Conservation (phyloP, 2,797 vertebrate genomes). For the Paedocypris micromegethes region DNA sequence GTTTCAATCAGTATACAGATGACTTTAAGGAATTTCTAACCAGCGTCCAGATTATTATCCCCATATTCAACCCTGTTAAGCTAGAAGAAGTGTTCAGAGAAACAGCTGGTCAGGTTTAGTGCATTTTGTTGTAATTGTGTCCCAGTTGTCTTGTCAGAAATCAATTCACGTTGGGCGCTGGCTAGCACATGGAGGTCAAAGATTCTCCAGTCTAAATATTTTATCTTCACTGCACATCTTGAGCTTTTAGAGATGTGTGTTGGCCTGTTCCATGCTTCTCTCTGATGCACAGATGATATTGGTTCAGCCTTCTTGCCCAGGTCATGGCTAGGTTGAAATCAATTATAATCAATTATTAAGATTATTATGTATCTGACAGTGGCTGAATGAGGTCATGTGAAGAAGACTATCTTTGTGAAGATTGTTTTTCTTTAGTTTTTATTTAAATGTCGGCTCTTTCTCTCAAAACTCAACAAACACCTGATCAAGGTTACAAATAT, state of each 20-base stretch:
- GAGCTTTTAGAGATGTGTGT: slow-evolving; percentile 86
- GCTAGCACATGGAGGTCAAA: slow-evolving; percentile 83
- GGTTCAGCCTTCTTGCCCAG: slow-evolving; percentile 76
- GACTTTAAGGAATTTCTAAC: no score
- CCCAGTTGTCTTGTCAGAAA: slow-evolving; percentile 93
- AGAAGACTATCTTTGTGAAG: slow-evolving; percentile 35
- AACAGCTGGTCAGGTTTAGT: slow-evolving; percentile 80
- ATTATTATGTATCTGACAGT: slow-evolving; percentile 63
- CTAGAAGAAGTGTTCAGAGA: slow-evolving; percentile 76
- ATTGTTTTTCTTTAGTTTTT: slow-evolving; percentile 47
- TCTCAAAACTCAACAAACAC: no score
- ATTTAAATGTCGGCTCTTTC: neutral
- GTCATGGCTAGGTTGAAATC: slow-evolving; percentile 88
- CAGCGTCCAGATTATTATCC: slow-evolving; percentile 1
- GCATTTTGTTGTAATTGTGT: slow-evolving; percentile 94
- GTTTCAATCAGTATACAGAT: no score
- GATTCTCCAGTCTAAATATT: slow-evolving; percentile 91
- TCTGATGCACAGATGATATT: slow-evolving; percentile 73
- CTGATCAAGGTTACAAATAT: no score
- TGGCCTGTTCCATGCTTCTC: slow-evolving; percentile 68
- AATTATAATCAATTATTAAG: slow-evolving; percentile 97
- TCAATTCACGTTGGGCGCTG: slow-evolving; percentile 89
- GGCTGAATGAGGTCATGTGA: slow-evolving; percentile 56
- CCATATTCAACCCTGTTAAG: slow-evolving; percentile 61
- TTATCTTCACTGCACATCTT: slow-evolving; percentile 86